phyloP scores from a whole-genome alignment of 2,888 invertebrate genomes.

The Julus scanicus region DNA sequence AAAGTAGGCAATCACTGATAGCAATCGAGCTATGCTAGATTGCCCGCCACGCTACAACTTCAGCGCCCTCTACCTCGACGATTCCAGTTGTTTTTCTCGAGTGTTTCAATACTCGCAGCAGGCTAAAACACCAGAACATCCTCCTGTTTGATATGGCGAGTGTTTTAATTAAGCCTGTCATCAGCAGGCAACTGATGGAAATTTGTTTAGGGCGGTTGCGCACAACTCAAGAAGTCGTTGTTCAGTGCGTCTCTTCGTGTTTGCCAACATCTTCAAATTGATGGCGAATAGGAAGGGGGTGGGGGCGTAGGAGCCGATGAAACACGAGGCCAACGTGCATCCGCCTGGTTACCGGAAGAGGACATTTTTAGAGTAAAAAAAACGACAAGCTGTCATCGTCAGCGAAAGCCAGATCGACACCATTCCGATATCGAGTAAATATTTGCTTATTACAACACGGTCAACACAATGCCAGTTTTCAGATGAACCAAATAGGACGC shows the following conservation, averaged over 20 bases:
- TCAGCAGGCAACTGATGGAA: neutral
- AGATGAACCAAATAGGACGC: neutral
- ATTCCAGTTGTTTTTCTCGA: too few relatives aligned
- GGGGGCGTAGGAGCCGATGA: neutral
- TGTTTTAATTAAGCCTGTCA: neutral
- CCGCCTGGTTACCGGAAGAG: neutral
- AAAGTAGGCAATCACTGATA: conserved; percentile 12
- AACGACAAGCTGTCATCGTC: neutral
- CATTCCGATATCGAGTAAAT: neutral
- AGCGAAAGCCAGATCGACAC: neutral
- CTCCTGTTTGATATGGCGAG: neutral
- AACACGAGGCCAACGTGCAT: too few relatives aligned
- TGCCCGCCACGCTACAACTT: neutral
- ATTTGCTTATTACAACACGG: neutral
- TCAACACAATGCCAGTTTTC: neutral
- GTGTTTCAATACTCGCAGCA: too few relatives aligned
- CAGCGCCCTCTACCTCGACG: too few relatives aligned
- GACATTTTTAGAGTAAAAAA: neutral
- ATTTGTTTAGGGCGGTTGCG: neutral
- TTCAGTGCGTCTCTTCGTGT: neutral
- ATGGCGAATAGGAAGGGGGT: neutral
- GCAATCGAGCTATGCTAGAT: neutral
- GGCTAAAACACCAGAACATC: neutral
- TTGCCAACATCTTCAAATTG: neutral
- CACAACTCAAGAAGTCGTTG: neutral